Evolutionary conservation across 2,113 vertebrate species (phyloP).

Genomic region (Lanius collurio): DNA sequence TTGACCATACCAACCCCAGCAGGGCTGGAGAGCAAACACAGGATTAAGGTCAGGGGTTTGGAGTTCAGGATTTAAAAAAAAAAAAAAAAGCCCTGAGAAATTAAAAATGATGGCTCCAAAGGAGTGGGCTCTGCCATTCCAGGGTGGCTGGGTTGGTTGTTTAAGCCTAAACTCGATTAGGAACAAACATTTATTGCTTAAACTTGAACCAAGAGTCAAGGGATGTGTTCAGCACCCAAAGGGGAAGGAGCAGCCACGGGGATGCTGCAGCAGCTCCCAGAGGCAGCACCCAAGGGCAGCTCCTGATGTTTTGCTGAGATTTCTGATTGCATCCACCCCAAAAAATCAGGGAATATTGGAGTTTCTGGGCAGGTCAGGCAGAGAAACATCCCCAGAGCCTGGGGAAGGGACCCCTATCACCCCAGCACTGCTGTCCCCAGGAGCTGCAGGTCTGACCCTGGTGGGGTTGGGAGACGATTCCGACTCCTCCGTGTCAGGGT

Average conservation of each 20-base stretch:
- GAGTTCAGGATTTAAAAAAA: not conserved
- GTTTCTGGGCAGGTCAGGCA: not conserved
- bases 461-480: not conserved
- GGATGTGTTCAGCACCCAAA: fast-evolving
- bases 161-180: not conserved
- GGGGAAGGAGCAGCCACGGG: fast-evolving
- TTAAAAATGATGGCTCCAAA: fast-evolving
- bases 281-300: not conserved
- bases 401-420: not conserved
- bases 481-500: fast-evolving
- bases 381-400: not conserved
- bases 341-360: fast-evolving
- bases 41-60: not conserved
- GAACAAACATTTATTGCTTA: not conserved
- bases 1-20: slow-evolving; percentile 75
- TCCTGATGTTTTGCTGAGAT: not conserved
- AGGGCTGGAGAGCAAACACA: slow-evolving; percentile 47
- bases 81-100: not conserved
- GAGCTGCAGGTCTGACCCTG: not conserved
- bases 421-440: not conserved
- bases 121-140: fast-evolving
- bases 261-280: not conserved
- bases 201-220: not conserved
- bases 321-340: not conserved
- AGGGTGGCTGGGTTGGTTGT: not conserved